Conservation (phyloP, 2,888 invertebrate genomes). For the Odontocolon sp. region DNA sequence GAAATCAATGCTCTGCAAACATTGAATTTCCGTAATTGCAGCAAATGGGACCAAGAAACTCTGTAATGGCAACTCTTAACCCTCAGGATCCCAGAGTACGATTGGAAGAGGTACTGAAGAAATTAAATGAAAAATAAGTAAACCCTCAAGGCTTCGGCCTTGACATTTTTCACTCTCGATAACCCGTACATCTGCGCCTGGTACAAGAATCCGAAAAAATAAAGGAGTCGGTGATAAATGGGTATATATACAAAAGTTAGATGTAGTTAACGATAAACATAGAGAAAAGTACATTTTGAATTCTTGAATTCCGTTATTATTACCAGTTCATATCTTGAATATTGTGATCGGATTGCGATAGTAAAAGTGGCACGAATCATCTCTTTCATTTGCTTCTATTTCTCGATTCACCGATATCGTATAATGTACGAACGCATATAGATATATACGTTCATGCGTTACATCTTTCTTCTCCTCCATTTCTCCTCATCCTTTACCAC, state of each 20-base stretch:
- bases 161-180: constrained; percentile 26
- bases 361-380: constrained; percentile 42
- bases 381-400: constrained; percentile 10
- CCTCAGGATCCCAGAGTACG: background rate
- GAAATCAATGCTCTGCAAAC: constrained; percentile 37
- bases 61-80: background rate
- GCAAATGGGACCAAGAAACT: background rate
- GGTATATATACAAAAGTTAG: background rate
- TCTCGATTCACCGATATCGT: constrained; percentile 35
- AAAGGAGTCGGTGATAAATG: constrained; percentile 15
- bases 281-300: constrained; percentile 28
- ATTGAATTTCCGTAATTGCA: constrained; percentile 14
- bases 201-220: constrained; percentile 8
- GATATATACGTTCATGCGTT: background rate
- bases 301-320: constrained; percentile 21
- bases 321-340: background rate
- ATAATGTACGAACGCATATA: background rate
- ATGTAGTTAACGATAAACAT: constrained; percentile 16
- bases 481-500: background rate
- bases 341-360: constrained; percentile 56
- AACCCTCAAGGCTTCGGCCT: constrained; percentile 21
- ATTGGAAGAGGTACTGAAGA: background rate
- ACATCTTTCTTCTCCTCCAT: constrained; percentile 18
- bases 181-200: background rate
- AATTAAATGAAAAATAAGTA: constrained; percentile 34